These are phyloP conservation scores for Saguinus imperator DNA, from an alignment of 2,113 vertebrate species.

Conservation along the genomic window DNA sequence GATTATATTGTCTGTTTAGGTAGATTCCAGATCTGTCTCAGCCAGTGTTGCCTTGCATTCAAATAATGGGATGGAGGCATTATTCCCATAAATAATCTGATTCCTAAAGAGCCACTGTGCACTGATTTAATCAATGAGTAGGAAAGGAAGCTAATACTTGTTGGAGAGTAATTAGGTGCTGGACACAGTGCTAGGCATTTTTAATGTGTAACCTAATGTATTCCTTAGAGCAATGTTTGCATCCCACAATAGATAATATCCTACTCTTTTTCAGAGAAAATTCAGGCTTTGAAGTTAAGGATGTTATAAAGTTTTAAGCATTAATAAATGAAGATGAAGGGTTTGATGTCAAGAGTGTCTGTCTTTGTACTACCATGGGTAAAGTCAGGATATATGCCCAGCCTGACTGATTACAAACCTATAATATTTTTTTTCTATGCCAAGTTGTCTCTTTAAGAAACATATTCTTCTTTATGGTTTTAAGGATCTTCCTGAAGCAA, in stretches of 20 bases:
- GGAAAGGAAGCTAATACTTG: not conserved
- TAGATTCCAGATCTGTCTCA: not conserved
- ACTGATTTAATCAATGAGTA: not conserved
- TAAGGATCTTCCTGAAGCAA: not conserved
- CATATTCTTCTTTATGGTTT: not conserved
- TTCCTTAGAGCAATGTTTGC: not conserved
- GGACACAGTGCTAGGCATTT: not conserved
- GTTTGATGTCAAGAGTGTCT: not conserved
- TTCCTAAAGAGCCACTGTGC: not conserved
- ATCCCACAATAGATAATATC: not conserved
- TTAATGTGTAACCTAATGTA: not conserved
- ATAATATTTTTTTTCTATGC: not conserved
- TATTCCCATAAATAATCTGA: not conserved
- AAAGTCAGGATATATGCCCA: not conserved
- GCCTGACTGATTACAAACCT: not conserved
- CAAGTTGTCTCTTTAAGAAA: not conserved
- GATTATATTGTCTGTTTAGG: not conserved
- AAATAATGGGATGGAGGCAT: not conserved
- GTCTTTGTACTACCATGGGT: not conserved
- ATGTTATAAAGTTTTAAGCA: not conserved
- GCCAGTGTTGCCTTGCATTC: accelerated
- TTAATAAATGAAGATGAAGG: not conserved
- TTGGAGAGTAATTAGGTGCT: not conserved
- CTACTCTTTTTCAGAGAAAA: not conserved
- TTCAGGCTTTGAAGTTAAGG: not conserved